Conservation (phyloP, 2,797 vertebrate species). For the Tenualosa ilisha region DNA sequence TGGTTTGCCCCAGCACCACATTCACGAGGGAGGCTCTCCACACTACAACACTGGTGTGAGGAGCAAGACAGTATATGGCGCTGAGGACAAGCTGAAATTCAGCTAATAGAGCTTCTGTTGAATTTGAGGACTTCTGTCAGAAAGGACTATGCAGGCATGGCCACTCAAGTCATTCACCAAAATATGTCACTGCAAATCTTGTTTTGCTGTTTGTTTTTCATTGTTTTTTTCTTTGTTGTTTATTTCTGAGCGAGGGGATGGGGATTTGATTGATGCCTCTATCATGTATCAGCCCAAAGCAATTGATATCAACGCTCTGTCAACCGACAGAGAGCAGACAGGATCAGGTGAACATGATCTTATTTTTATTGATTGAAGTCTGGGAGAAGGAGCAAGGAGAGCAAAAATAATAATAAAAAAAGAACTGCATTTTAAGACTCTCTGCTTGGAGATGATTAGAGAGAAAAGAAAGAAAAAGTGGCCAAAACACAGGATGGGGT, state of each 20-base stretch:
- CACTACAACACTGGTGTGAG: not conserved
- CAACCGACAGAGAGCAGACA: slow-evolving; percentile 1
- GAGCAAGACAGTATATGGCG: not conserved
- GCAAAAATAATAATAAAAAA: not conserved
- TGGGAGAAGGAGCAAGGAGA: not conserved
- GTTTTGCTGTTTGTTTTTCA: not conserved
- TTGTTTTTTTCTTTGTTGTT: not conserved
- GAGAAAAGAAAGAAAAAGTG: not conserved
- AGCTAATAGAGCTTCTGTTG: not conserved
- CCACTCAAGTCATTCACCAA: not conserved
- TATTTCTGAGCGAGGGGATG: not conserved
- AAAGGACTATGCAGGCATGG: not conserved
- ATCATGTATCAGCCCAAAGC: slow-evolving; percentile 13
- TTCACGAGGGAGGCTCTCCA: not conserved
- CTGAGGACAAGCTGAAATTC: not conserved
- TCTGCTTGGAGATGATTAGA: not conserved
- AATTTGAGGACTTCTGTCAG: not conserved
- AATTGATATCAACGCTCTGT: not conserved
- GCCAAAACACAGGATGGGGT: too few species aligned
- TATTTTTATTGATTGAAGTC: slow-evolving; percentile 23
- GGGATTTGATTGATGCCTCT: slow-evolving; percentile 1
- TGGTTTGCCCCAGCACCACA: not conserved
- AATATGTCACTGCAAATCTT: not conserved
- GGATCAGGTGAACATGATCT: slow-evolving; percentile 22
- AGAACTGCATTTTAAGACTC: not conserved